Base-by-base conservation (phyloP, 2,797 vertebrate genomes). In the Atherinosoma microstoma region DNA sequence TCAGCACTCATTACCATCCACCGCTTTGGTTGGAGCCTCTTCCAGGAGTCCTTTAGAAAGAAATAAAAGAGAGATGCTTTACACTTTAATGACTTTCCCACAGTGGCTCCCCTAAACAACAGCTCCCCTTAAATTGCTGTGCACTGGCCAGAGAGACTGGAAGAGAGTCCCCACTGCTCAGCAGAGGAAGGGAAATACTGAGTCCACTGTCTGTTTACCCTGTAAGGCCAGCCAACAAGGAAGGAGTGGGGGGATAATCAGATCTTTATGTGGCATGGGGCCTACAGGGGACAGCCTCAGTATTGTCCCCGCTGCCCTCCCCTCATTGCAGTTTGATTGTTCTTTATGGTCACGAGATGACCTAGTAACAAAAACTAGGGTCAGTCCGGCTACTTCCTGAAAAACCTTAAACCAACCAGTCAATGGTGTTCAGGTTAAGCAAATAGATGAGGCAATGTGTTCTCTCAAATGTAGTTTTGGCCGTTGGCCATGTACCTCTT, bases 1-100 rank as follows among this genome's bases (percentile, higher is more conserved):
- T 87, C 91, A 85, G 82, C 45, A 30, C 92, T 93, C 91, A 94
- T 94, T 94, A 94, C 51, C 85, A 75, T 91, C 84, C 84, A 58
- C 54, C 20, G 76, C 83, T 88, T 89, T 80, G 68, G 84, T 78
- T 79, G 87, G 86, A 78, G 73, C 70, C 87, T 84, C 86, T 89
- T 90, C 91, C 84, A 90, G 73, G 75, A 86, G 69, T 91, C 86
- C 78, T 85, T 93, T 86, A 87, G 76, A 89, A 84, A 75, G 4
- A 89, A 87, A 91, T 81, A 91, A 94, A 93, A 87, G 65, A 76
- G 90, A 58, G 93, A 95, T 91, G 87, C 91, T 96, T 95, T 93
- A 92, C 86, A 94, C 94, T 94, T 94, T 93, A 93, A 92, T 94
- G 92, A 91, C 94, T 96, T 96, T 95, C 94, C 94, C 89, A 90